A percentile compares a stretch with the other conserved stretches of the same genome.
These are phyloP conservation scores for Pandemis cinnamomeana DNA, from an alignment of 2,888 invertebrate species.

Conservation along the genomic window DNA sequence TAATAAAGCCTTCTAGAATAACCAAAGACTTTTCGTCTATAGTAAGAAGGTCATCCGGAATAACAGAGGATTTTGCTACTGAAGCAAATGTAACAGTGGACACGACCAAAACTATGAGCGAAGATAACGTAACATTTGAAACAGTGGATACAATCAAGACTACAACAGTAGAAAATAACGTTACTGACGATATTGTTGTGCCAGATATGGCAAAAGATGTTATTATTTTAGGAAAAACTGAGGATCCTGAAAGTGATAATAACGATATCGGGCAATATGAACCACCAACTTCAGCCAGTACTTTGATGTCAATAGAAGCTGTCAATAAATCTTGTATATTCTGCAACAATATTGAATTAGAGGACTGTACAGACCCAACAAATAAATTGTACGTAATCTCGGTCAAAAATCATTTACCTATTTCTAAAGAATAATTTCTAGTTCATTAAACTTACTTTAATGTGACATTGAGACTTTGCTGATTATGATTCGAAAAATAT, in stretches of 20 bases:
- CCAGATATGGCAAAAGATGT: background rate
- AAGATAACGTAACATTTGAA: background rate
- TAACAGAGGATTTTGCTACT: background rate
- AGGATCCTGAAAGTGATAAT: background rate
- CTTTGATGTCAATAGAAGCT: conserved; percentile 19
- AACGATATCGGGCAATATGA: conserved; percentile 18
- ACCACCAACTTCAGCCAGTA: background rate
- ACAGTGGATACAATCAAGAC: background rate
- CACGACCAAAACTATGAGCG: background rate
- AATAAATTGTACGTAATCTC: conserved; percentile 63
- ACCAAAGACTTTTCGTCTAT: background rate
- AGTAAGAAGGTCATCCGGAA: background rate
- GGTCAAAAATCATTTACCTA: background rate
- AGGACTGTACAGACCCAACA: conserved; percentile 62
- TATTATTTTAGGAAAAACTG: background rate
- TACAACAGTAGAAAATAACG: background rate
- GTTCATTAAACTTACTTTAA: no score
- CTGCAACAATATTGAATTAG: conserved; percentile 63
- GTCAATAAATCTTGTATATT: conserved; percentile 61
- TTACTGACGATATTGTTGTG: background rate
- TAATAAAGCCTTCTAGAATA: background rate
- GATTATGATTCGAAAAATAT: no score
- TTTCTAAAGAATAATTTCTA: background rate
- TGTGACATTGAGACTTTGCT: no score
- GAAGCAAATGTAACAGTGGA: background rate